These are phyloP conservation scores for Actinernus sp. DNA, from an alignment of 92 coral and sea anemone species.

Conservation along the genomic window DNA sequence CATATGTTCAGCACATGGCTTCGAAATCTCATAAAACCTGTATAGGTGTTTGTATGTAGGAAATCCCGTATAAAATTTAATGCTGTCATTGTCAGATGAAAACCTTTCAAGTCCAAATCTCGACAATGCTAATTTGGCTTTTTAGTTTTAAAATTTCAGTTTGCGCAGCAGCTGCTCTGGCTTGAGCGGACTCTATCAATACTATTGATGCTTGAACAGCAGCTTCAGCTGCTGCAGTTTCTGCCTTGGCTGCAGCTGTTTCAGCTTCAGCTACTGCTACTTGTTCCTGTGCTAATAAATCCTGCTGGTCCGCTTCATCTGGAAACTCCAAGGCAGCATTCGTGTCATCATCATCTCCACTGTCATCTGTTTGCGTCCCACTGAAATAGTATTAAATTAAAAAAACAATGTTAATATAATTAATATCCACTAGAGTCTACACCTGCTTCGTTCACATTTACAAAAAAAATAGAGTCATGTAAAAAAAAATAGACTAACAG, in stretches of 20 bases:
- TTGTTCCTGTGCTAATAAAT: not conserved
- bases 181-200: constrained; percentile 1
- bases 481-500: no score
- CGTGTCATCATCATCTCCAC: constrained; percentile 9
- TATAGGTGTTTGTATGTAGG: constrained; percentile 27
- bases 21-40: constrained; percentile 12
- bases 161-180: not conserved
- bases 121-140: constrained; percentile 12
- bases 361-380: constrained; percentile 15
- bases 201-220: not conserved
- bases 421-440: no score
- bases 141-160: constrained; percentile 1
- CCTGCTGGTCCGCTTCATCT: constrained; percentile 1
- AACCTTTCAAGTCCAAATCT: constrained; percentile 58
- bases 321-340: constrained; percentile 4
- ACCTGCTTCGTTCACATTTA: no score
- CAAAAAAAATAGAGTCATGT: no score
- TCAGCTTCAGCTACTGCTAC: constrained; percentile 4
- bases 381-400: constrained; percentile 4
- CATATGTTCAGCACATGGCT: constrained; percentile 31
- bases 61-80: constrained; percentile 51
- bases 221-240: constrained; percentile 8
- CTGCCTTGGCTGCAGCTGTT: constrained; percentile 14
- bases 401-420: no score
- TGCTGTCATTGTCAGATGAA: constrained; percentile 31